Percentiles rank a stretch among this genome's conserved stretches.
Evolutionary conservation across 2,888 invertebrate species (phyloP).

Genomic region (Clunio marinus): DNA sequence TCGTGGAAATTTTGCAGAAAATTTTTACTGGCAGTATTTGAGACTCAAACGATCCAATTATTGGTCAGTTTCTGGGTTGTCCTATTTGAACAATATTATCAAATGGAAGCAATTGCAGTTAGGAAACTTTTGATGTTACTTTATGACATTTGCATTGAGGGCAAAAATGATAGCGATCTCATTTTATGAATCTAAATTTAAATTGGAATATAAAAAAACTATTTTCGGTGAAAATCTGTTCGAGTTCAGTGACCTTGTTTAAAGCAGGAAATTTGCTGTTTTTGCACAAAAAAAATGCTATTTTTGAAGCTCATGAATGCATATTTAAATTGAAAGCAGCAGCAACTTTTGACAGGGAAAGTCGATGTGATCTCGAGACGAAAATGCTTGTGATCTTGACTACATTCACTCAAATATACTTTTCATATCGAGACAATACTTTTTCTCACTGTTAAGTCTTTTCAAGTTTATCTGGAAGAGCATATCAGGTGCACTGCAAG

Average conservation of each 20-base stretch:
- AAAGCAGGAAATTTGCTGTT: background rate
- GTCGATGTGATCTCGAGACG: too few species aligned
- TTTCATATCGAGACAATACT: background rate
- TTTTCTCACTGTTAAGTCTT: background rate
- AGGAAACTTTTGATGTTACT: too few species aligned
- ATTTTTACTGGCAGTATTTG: background rate
- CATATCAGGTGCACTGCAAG: background rate
- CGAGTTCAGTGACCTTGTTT: background rate
- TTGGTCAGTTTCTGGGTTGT: too few species aligned
- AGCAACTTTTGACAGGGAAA: too few species aligned
- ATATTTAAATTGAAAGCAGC: too few species aligned
- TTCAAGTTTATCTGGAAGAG: background rate
- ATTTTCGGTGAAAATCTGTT: background rate
- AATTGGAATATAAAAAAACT: background rate
- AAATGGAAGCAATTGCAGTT: too few species aligned
- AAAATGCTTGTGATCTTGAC: too few species aligned
- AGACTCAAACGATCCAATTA: too few species aligned
- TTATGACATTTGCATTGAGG: too few species aligned
- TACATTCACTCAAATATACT: background rate
- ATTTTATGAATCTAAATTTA: background rate
- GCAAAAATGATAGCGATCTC: too few species aligned
- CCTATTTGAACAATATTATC: too few species aligned
- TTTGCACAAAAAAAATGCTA: background rate
- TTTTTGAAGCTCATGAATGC: background rate
- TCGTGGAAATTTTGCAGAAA: background rate